Evolutionary conservation across 2,797 vertebrate species (phyloP), one percentile per base, ranked within the genome.

Genomic region (Orientallactaga sibirica): DNA sequence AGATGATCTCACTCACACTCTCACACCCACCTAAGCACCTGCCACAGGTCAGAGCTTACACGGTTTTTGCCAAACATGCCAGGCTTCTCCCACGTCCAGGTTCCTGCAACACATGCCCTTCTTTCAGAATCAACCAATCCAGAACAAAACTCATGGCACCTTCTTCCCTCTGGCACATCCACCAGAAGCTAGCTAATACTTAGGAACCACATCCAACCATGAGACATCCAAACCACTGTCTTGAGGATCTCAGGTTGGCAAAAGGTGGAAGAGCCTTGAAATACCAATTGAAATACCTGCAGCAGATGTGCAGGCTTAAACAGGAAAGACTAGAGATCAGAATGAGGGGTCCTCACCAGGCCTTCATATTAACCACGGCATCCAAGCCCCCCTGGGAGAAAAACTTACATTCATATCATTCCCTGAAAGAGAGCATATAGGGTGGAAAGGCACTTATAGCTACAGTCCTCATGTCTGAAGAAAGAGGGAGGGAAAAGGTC

Each of bases 21-120:
- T 80, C 55, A 74, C 62, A 41, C 67, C 85, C 75, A 92, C 86
- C 84, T 79, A 78, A 93, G 92, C 77, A 90, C 61, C 37, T 89
- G 66, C 41, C 77, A 64, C 18, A 27, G 80, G 64, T 61, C 41
- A 78, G 3, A 48, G 61, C 48, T 93, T 73, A n/a, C 64, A 70
- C 25, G 41, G 12, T 61, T 85, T 74, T 75, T 37, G 41, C 80
- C 48, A 73, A 16, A 67, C 9, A 48, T 5, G n/a, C 20, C 79
- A 77, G 18, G 16, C 18, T 48, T 88, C 78, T 81, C 86, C 58
- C 71, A 80, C n/a, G 27, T 90, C 75, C 68, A 74, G 70, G 76
- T 43, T 81, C 66, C 82, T 68, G 37, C 29, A 66, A 64, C 74
- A n/a, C 66, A 87, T 25, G 79, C 33, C 61, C n/a, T 81, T 92